Base-by-base conservation (phyloP, 2,113 vertebrate genomes). In the Gyps fulvus region DNA sequence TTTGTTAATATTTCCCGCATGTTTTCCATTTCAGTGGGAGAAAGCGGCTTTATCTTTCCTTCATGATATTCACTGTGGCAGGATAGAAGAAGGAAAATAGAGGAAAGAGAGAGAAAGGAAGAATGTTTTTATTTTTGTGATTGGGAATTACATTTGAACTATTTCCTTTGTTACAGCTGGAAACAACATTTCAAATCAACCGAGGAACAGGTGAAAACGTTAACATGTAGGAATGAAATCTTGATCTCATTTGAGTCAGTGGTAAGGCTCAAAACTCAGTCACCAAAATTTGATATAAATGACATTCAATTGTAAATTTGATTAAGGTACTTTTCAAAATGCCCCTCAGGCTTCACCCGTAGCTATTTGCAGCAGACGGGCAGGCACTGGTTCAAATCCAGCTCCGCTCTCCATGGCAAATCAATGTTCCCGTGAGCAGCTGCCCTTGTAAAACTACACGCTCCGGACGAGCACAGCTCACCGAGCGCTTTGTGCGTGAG, bases 1-100 rank as follows among this genome's bases (percentile, higher is more conserved):
- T 99, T 99, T 71, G 99, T 99, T 96, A 99, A 83, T 94, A 99
- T 98, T 67, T 99, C 98, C 55, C 99, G 98, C 98, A 99, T 99
- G 94, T 99, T 98, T 97, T 96, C 98, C 97, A 99, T 98, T 97
- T 99, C 99, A 34, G 94, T 93, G 70, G 99, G 96, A 54, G 98
- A 95, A 85, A 99, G 98, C 13, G 96, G 98, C 92, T 98, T 98
- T 71, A 98, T 97, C 97, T 99, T 97, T 86, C 98, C 97, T 74
- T 94, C 98, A 95, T 98, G 94, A 98, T 98, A 98, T 94, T 98
- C 95, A 91, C 98, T 98, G 96, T 97, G 73, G 59, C 15, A 96
- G 83, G 52, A 65, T 54, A 31, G 45, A 81, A 95, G 93, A 31
- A 63, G 2, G 6, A 49, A 86, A 79, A 89, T 3, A 50, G 38